Evolutionary conservation across 2,888 invertebrate species (phyloP).

Genomic region (Trichogramma evanescens): DNA sequence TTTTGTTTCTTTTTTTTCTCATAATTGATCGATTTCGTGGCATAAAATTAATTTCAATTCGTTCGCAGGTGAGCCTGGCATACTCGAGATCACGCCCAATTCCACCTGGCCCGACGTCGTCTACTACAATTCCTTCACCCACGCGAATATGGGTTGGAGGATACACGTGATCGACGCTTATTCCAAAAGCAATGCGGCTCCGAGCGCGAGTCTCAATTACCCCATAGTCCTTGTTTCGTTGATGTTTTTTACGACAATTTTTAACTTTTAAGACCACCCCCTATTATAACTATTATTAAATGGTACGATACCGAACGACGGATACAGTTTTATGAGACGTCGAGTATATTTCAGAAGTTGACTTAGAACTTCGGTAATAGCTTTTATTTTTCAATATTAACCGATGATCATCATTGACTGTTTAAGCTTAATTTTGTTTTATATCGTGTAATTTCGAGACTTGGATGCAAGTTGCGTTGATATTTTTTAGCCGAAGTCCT

Average conservation of each 20-base stretch:
- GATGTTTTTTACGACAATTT: conserved; percentile 20
- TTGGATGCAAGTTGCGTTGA: too few relatives aligned
- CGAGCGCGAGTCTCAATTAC: conserved; percentile 21
- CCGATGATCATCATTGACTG: too few relatives aligned
- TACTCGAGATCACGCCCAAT: conserved; percentile 76
- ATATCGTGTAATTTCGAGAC: too few relatives aligned
- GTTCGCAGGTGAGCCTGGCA: conserved; percentile 58
- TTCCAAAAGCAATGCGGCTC: conserved; percentile 37
- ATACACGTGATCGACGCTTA: conserved; percentile 83
- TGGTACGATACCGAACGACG: too few relatives aligned
- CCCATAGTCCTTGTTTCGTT: conserved; percentile 22
- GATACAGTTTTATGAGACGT: too few relatives aligned
- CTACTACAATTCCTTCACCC: conserved; percentile 89
- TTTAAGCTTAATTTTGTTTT: too few relatives aligned
- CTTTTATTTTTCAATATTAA: too few relatives aligned
- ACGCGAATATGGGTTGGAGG: conserved; percentile 92
- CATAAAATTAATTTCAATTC: background rate
- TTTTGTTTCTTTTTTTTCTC: background rate
- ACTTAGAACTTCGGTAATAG: too few relatives aligned
- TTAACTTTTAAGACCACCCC: background rate
- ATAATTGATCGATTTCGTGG: background rate
- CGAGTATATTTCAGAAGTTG: too few relatives aligned
- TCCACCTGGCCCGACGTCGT: conserved; percentile 85
- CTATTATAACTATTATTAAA: background rate
- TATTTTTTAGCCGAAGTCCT: too few relatives aligned